Percentiles rank a stretch among this genome's conserved stretches.
These are phyloP conservation scores for Mylabris phalerata DNA, from an alignment of 1,140 invertebrate genomes.

Conservation along the genomic window DNA sequence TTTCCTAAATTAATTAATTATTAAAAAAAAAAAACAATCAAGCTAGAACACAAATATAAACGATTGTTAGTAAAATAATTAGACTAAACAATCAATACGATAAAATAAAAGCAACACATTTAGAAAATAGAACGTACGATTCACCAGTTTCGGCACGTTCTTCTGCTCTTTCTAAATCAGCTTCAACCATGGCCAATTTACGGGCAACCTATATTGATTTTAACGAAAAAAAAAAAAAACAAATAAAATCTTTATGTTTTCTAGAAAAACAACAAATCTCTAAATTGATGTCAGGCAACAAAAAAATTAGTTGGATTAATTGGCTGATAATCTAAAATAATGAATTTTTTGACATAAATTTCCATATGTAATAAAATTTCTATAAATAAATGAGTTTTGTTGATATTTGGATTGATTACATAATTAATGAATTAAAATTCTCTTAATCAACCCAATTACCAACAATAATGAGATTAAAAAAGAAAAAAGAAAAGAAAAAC, in stretches of 20 bases:
- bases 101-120: conserved; percentile 12
- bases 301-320: too few species aligned
- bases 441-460: too few species aligned
- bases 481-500: conserved; percentile 7
- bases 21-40: background rate
- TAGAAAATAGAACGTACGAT: conserved; percentile 74
- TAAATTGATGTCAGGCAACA: too few species aligned
- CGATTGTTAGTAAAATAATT: background rate
- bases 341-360: too few species aligned
- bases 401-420: background rate
- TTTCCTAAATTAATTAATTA: background rate
- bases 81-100: conserved; percentile 9
- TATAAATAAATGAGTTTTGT: background rate
- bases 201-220: conserved; percentile 83
- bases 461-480: background rate
- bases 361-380: too few species aligned
- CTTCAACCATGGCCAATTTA: conserved; percentile 99
- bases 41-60: background rate
- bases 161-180: conserved; percentile 99
- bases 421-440: background rate
- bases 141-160: conserved; percentile 99
- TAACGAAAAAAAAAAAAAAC: background rate
- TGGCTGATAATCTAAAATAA: too few species aligned
- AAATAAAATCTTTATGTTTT: too few species aligned
- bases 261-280: too few species aligned